Base-by-base conservation (phyloP, 1,140 invertebrate genomes). In the Artemia franciscana region DNA sequence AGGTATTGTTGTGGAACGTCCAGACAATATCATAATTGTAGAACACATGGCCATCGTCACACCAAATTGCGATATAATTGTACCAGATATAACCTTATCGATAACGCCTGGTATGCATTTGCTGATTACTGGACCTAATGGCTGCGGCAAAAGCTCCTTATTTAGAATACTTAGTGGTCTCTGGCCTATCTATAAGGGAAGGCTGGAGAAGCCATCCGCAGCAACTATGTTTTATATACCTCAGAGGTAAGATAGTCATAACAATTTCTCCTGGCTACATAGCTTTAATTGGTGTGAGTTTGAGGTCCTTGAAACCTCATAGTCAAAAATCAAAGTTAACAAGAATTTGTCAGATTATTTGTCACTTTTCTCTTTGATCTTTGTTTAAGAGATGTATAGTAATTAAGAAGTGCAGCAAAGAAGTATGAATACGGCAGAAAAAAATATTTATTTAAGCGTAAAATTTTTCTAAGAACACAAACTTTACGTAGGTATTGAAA, bases 111-210 rank as follows among this genome's bases (percentile, higher is more conserved):
- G 89, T 0, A 88, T 91, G 71, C 92, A 98, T 72, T 71, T 97
- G 23, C 77, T 98, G 4, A 96, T 98, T 58, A 95, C 92, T 26
- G 94, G 94, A 1, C 93, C 94, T 2, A 98, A 98, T 72, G 94
- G 94, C 12, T 97, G 93, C 73, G 94, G 94, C 0, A 98, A 98
- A 73, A 93, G 88, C 57, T 96, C 91, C 21, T 72, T 98, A 58
- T 98, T 97, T 75, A 80, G 94, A 51, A 88, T 96, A 64, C 78
- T 98, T 61, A 85, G 89, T 65, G 90, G 91, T 25, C 74, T 98
- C 12, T 98, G 94, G 94, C 93, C 93, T 0, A 83, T 95, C 60
- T 97, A 93, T 74, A 82, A 82, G 24, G 93, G 93, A 3, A 82
- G 81, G 65, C 72, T 98, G 60, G 78, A 81, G 57, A 84, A 87